Evolutionary conservation across 2,888 invertebrate genomes (phyloP).

Genomic region (Drosophila birchii): DNA sequence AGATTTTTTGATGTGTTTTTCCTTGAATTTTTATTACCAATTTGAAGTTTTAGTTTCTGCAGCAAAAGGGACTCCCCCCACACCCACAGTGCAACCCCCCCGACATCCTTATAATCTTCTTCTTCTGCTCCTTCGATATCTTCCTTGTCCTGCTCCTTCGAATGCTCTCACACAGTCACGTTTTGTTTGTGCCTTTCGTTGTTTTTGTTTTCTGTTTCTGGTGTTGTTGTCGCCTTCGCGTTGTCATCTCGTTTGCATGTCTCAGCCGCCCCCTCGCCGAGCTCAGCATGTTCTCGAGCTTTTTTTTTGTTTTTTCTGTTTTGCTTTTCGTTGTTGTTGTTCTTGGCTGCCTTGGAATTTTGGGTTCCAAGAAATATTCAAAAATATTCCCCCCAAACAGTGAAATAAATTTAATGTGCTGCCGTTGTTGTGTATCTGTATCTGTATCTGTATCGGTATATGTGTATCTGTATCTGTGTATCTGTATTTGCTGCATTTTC

Average conservation of each 20-base stretch:
- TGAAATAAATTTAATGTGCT: constrained; percentile 77
- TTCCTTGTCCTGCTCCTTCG: constrained; percentile 36
- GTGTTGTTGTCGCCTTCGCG: constrained; percentile 70
- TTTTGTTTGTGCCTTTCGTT: constrained; percentile 54
- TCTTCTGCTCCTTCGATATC: background rate
- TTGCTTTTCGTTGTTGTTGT: constrained; percentile 1
- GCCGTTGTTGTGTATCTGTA: constrained; percentile 14
- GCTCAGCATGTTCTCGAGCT: constrained; percentile 4
- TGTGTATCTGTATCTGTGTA: constrained; percentile 2
- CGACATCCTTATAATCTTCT: constrained; percentile 10
- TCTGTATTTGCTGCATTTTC: constrained; percentile 19
- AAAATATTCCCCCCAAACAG: constrained; percentile 73
- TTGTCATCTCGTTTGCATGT: constrained; percentile 77
- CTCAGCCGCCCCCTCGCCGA: constrained; percentile 21
- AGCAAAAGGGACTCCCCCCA: no score
- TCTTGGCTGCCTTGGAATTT: constrained; percentile 62
- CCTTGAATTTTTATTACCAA: no score
- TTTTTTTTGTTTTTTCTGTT: constrained; percentile 16
- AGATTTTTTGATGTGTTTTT: no score
- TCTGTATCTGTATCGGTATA: background rate
- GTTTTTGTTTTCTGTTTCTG: constrained; percentile 49
- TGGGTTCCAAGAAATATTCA: constrained; percentile 79
- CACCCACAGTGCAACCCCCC: constrained; percentile 28
- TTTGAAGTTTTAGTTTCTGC: no score
- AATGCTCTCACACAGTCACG: constrained; percentile 63